These are phyloP conservation scores for Apodemia zela DNA, from an alignment of 2,888 invertebrate genomes.

Conservation along the genomic window DNA sequence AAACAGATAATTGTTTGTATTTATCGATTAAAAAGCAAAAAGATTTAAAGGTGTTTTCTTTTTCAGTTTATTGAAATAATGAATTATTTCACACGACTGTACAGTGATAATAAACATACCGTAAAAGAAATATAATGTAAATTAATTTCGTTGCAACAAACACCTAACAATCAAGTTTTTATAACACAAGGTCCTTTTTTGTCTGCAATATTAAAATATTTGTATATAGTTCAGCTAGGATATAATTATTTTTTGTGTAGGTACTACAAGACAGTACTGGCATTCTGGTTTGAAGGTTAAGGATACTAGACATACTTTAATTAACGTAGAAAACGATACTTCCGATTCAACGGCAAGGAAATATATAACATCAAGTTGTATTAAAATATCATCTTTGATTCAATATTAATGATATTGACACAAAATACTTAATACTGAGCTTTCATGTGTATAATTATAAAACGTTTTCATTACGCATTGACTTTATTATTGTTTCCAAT, in stretches of 20 bases:
- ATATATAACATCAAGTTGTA: neutral
- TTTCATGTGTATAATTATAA: too few species aligned
- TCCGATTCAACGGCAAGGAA: neutral
- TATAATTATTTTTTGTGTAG: conserved; percentile 4
- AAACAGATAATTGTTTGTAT: too few species aligned
- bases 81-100: conserved; percentile 1
- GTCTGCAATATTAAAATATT: conserved; percentile 1
- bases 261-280: neutral
- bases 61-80: neutral
- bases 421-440: too few species aligned
- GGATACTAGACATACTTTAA: neutral
- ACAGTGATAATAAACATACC: conserved; percentile 6
- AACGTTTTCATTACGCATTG: too few species aligned
- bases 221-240: neutral
- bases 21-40: too few species aligned
- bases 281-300: neutral
- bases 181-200: conserved; percentile 14
- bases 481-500: too few species aligned
- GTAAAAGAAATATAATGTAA: conserved; percentile 8
- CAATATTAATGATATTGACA: too few species aligned
- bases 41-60: too few species aligned
- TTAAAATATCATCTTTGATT: neutral
- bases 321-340: neutral
- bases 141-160: conserved; percentile 14
- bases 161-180: conserved; percentile 11